These are phyloP conservation scores for Dendronephthya gigantea DNA, from an alignment of 64 coral and sea anemone species.

Conservation along the genomic window DNA sequence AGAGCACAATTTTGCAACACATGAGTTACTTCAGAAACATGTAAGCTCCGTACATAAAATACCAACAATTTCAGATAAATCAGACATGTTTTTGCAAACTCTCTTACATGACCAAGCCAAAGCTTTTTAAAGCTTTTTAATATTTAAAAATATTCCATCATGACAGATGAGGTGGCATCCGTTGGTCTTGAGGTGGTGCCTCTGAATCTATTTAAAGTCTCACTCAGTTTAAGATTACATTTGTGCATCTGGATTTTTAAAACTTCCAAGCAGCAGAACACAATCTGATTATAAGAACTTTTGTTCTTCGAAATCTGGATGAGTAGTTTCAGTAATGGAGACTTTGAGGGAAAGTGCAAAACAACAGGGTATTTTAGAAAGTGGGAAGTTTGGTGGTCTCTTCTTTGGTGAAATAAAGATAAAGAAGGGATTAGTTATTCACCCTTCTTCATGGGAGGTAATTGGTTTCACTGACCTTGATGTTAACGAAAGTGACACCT, in stretches of 20 bases:
- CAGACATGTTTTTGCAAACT: background rate
- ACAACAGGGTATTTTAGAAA: background rate
- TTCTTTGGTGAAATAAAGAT: background rate
- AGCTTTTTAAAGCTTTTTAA: too few relatives aligned
- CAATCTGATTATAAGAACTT: background rate
- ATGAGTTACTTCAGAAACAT: background rate
- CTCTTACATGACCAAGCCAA: background rate
- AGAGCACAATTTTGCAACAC: background rate
- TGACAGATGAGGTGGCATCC: background rate
- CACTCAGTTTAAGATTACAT: background rate
- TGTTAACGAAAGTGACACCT: background rate
- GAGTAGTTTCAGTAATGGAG: background rate
- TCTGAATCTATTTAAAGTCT: background rate
- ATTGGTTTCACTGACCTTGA: background rate
- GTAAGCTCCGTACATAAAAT: background rate
- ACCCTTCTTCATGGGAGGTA: background rate
- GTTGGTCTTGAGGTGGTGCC: background rate
- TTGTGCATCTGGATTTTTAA: background rate
- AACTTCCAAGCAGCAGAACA: background rate
- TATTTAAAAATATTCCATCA: background rate
- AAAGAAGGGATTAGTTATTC: background rate
- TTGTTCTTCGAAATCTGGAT: background rate
- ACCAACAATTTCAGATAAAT: background rate
- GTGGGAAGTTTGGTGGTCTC: background rate
- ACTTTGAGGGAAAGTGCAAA: background rate